phyloP scores from a whole-genome alignment of 2,113 vertebrate genomes.

The Dolichotis patagonum region DNA sequence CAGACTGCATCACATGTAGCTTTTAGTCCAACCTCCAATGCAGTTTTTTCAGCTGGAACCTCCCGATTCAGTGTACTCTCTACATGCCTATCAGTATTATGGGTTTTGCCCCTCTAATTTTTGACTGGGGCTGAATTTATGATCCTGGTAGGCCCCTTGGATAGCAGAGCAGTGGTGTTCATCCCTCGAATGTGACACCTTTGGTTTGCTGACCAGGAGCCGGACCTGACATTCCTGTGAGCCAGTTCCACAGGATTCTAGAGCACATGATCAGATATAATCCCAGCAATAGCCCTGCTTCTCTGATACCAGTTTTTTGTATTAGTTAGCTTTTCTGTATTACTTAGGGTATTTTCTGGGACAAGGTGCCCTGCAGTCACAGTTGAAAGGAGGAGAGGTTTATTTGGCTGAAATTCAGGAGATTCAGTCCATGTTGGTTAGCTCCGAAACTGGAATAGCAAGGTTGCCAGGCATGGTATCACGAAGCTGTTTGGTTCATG shows the following conservation, averaged over 20 bases:
- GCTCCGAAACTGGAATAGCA: not conserved
- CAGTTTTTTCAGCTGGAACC: not conserved
- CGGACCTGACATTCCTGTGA: not conserved
- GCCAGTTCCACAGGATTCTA: not conserved
- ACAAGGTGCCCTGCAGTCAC: not conserved
- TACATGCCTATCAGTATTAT: not conserved
- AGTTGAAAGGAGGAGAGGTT: not conserved
- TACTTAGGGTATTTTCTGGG: not conserved
- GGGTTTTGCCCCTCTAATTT: not conserved
- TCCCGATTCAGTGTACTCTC: not conserved
- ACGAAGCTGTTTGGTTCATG: not conserved
- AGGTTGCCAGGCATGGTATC: not conserved
- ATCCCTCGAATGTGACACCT: not conserved
- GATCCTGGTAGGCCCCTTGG: not conserved
- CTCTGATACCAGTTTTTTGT: not conserved
- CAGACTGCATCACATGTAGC: not conserved
- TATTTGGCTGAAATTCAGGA: not conserved
- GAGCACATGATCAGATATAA: not conserved
- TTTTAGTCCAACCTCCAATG: not conserved
- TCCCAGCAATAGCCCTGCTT: not conserved
- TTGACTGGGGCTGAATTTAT: not conserved
- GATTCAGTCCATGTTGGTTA: not conserved
- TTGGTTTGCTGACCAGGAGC: not conserved
- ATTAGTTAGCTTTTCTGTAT: not conserved
- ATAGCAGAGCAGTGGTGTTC: not conserved